Evolutionary conservation across 2,797 vertebrate genomes (phyloP).

Genomic region (Oreortyx pictus): DNA sequence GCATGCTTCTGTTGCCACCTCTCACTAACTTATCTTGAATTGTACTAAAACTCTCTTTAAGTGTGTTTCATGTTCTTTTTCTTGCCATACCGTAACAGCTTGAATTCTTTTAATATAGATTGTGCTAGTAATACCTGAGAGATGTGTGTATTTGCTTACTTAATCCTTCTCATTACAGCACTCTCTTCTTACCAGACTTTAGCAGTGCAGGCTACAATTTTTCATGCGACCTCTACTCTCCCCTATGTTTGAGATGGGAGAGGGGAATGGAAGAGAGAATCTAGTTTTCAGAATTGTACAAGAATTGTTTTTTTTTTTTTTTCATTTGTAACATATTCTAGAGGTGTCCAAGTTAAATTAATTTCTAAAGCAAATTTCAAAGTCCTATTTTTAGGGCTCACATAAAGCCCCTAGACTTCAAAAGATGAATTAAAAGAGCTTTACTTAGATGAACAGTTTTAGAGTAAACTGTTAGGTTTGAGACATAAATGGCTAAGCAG

Average conservation of each 20-base stretch:
- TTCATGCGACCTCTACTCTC: not conserved
- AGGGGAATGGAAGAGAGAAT: not conserved
- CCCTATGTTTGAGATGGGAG: not conserved
- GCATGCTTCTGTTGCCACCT: not conserved
- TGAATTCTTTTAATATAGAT: not conserved
- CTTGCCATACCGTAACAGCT: not conserved
- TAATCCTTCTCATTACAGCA: not conserved
- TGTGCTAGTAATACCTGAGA: not conserved
- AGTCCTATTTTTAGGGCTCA: not conserved
- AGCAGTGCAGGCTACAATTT: not conserved
- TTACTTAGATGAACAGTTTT: not conserved
- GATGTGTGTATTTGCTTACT: not conserved
- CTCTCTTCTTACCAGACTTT: not conserved
- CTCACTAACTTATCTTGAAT: not conserved
- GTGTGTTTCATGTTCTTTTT: not conserved
- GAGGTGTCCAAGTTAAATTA: not conserved
- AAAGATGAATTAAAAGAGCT: not conserved
- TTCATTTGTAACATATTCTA: not conserved
- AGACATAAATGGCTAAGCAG: not conserved
- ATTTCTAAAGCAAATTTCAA: not conserved
- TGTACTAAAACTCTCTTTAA: conserved; percentile 26
- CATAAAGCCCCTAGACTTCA: not conserved
- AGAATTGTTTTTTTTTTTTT: not conserved
- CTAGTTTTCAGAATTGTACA: not conserved
- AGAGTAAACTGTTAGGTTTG: not conserved